These are phyloP conservation scores for Drosophila dives DNA, from an alignment of 2,888 invertebrate genomes.

Conservation along the genomic window DNA sequence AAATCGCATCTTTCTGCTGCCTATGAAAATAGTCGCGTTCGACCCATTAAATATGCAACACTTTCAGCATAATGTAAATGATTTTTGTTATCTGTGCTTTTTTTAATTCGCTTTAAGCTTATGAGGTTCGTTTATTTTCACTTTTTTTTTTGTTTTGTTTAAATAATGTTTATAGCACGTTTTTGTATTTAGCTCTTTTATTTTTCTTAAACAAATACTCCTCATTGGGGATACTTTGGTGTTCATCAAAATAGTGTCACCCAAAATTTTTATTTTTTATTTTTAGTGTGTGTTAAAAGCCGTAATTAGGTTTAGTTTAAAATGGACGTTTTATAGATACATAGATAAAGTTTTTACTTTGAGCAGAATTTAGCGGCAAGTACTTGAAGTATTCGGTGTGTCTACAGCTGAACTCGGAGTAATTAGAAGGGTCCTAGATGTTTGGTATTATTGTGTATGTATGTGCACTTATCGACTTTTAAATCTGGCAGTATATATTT, in stretches of 20 bases:
- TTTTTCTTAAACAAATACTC: conserved; percentile 3
- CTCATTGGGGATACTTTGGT: conserved; percentile 4
- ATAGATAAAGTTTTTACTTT: conserved; percentile 56
- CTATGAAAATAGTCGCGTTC: conserved; percentile 65
- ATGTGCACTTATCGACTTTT: conserved; percentile 27
- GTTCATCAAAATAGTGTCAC: conserved; percentile 26
- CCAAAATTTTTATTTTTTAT: conserved; percentile 20
- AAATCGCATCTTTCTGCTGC: conserved; percentile 37
- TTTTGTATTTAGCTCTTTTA: conserved; percentile 7
- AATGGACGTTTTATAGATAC: conserved; percentile 73
- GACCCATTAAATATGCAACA: conserved; percentile 75
- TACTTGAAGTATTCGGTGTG: conserved; percentile 45
- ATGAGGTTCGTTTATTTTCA: conserved; percentile 72
- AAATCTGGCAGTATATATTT: conserved; percentile 45
- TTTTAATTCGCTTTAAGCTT: conserved; percentile 57
- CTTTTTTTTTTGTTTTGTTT: conserved; percentile 46
- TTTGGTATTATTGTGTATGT: conserved; percentile 10
- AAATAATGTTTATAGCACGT: conserved; percentile 20
- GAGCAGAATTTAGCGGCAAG: conserved; percentile 67
- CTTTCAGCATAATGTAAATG: conserved; percentile 50
- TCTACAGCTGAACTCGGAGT: conserved; percentile 28
- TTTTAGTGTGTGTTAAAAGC: conserved; percentile 45
- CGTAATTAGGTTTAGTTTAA: conserved; percentile 52
- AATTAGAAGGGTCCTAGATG: conserved; percentile 20
- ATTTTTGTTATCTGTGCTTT: conserved; percentile 37